Base-by-base conservation (phyloP, 2,113 vertebrate species). In the Phalacrocorax brasilianus region DNA sequence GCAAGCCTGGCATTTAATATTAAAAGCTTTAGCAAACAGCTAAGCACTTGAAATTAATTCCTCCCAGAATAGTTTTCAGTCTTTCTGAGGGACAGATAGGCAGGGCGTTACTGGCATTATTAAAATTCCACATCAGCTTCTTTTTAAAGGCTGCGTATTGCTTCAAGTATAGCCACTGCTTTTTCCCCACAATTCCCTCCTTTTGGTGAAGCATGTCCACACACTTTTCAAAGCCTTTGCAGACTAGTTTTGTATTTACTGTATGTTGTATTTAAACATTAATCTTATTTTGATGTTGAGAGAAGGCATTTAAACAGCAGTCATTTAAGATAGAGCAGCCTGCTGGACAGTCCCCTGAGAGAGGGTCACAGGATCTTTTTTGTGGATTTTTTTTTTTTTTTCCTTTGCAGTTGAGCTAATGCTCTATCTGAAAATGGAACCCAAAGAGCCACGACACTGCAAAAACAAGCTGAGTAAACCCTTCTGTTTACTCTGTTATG, bases 221-320 rank as follows among this genome's bases (percentile, higher is more conserved):
- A 72, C 79, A 82, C 62, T 74, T 78, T 28, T 68, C 82, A 52
- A 55, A 85, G 74, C 70, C 91, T 86, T 93, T 87, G 68, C 92
- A 88, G 83, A 70, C 80, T 82, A 91, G 87, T 91, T 94, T 96
- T 94, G 44, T 93, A 91, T 93, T 97, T 93, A 84, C 77, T 91
- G 55, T 93, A 91, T 84, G 72, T 81, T 93, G 86, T 95, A 89
- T 93, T 88, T 93, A 93, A 95, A 78, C 58, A 78, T 79, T 92
- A 87, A 67, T 83, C 82, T 89, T 92, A 63, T 28, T 95, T 90
- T 93, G 77, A 82, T 87, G 75, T 81, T 68, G 79, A 88, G 85
- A 96, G 94, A 93, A 88, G 74, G 74, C 87, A 76, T 91, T 96
- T 88, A 88, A 95, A 89, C n/a, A 62, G 89, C 65, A 56, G 85